Evolutionary conservation across 2,797 vertebrate genomes (phyloP), one percentile per base, ranked within the genome.

Genomic region (Trematomus bernacchii): DNA sequence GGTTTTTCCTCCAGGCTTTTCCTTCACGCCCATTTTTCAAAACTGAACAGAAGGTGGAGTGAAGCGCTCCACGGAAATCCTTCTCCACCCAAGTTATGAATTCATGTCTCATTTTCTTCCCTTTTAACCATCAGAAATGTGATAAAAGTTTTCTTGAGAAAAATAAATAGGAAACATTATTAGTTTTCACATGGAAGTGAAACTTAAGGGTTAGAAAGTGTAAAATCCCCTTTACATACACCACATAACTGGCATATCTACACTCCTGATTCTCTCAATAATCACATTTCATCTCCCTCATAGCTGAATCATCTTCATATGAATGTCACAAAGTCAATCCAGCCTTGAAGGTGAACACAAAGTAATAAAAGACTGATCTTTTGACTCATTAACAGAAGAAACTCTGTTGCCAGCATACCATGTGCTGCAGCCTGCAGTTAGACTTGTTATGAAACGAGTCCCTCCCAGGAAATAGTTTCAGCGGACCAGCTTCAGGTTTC

Each of bases 401-500:
- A 27, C 18, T 48, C 16, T 52, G 13, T 42, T 15, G 7, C 1
- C 58, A 40, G 54, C 44, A 43, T 14, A 15, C 3, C 19, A 3
- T 14, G 15, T 54, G 3, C 21, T 66, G 13, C 6, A 23, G 57
- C 15, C 8, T 30, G 58, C 16, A 54, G 42, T 52, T 1, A 23
- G 16, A 46, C 46, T 1, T 13, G 2, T 42, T 13, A 46, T 40
- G 19, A 16, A 14, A 2, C 3, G 1, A 23, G 73, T 30, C 66
- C 86, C 86, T 21, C 89, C 87, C 74, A 87, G 80, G 84, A 86
- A 86, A 19, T 23, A 13, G 33, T 8, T 16, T 27, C 6, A 16
- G 0, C 10, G 1, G 0, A 9, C 1, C 10, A 43, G 74, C 10
- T 66, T 66, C 46, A 2, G 42, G 57, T 82, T 75, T 78, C 83